These are phyloP conservation scores for Dicycla oo DNA, from an alignment of 2,888 invertebrate species.

Conservation along the genomic window DNA sequence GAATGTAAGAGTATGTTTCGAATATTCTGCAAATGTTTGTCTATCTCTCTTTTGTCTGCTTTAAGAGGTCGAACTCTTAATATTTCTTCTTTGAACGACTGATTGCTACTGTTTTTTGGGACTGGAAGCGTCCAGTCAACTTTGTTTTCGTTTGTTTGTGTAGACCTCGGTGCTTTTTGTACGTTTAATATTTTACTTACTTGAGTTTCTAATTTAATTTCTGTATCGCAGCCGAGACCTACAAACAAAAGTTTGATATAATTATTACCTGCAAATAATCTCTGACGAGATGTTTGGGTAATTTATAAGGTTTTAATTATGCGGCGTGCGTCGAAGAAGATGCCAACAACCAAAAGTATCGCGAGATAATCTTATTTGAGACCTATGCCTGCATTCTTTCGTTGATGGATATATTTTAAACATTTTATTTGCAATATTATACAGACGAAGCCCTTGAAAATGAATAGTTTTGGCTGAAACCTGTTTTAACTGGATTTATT, in stretches of 20 bases:
- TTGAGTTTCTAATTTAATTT: slow-evolving; percentile 55
- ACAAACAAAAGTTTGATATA: slow-evolving; percentile 69
- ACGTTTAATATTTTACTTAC: slow-evolving; percentile 54
- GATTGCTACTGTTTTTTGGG: slow-evolving; percentile 19
- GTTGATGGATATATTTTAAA: not conserved
- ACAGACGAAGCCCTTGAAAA: not conserved
- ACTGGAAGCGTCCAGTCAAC: slow-evolving; percentile 43
- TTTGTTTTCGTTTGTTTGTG: slow-evolving; percentile 19
- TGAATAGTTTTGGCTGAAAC: not conserved
- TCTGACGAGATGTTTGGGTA: slow-evolving; percentile 1
- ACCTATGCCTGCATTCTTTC: not conserved
- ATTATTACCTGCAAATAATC: slow-evolving; percentile 35
- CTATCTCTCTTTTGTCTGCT: slow-evolving; percentile 38
- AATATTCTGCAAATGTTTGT: slow-evolving; percentile 68
- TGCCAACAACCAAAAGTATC: not conserved
- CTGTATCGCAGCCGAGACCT: slow-evolving; percentile 68
- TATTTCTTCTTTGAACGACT: slow-evolving; percentile 9
- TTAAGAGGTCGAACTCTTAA: slow-evolving; percentile 9
- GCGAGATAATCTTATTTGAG: not conserved
- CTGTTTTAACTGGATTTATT: too few species aligned
- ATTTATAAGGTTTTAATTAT: slow-evolving; percentile 9
- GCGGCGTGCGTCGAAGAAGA: not conserved
- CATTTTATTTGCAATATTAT: not conserved
- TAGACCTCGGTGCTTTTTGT: slow-evolving; percentile 38
- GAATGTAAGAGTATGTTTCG: slow-evolving; percentile 72